phyloP scores from a whole-genome alignment of 1,140 invertebrate species.

The Diabrotica virgifera region DNA sequence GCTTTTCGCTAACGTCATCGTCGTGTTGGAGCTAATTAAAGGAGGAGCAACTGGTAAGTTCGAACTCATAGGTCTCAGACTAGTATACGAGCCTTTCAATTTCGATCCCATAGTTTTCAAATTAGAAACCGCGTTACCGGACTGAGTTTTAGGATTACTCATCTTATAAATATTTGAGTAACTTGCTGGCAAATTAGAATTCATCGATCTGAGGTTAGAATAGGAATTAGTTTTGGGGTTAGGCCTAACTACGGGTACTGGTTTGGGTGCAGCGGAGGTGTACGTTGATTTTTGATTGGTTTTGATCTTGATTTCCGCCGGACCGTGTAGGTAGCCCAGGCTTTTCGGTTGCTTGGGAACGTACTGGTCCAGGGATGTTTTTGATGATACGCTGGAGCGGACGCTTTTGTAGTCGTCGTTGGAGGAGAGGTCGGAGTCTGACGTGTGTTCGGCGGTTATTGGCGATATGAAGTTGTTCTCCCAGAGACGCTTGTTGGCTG shows the following conservation, averaged over 20 bases:
- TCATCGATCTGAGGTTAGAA: conserved; percentile 22
- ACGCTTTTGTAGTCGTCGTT: conserved; percentile 38
- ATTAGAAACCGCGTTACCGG: conserved; percentile 28
- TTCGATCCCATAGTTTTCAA: conserved; percentile 36
- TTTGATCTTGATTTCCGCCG: conserved; percentile 20
- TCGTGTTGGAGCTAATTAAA: conserved; percentile 11
- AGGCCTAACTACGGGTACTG: conserved; percentile 21
- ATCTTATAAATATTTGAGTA: conserved; percentile 21
- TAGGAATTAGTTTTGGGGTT: conserved; percentile 26
- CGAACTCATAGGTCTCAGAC: conserved; percentile 37
- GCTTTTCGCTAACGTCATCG: neutral
- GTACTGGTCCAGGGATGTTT: conserved; percentile 21
- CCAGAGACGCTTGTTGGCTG: conserved; percentile 29
- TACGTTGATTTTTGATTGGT: conserved; percentile 16
- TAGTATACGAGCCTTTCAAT: conserved; percentile 41
- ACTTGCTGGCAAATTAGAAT: conserved; percentile 20
- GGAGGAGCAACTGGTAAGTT: conserved; percentile 37
- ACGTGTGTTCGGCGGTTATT: conserved; percentile 33
- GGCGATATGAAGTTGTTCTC: conserved; percentile 39
- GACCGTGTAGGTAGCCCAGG: conserved; percentile 5
- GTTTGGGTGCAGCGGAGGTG: conserved; percentile 18
- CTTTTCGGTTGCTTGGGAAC: conserved; percentile 16
- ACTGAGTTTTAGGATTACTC: conserved; percentile 8
- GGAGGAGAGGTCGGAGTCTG: conserved; percentile 41
- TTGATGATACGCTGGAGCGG: conserved; percentile 18